Evolutionary conservation across 1,140 invertebrate genomes (phyloP).

Genomic region (Aradophagus sp.): DNA sequence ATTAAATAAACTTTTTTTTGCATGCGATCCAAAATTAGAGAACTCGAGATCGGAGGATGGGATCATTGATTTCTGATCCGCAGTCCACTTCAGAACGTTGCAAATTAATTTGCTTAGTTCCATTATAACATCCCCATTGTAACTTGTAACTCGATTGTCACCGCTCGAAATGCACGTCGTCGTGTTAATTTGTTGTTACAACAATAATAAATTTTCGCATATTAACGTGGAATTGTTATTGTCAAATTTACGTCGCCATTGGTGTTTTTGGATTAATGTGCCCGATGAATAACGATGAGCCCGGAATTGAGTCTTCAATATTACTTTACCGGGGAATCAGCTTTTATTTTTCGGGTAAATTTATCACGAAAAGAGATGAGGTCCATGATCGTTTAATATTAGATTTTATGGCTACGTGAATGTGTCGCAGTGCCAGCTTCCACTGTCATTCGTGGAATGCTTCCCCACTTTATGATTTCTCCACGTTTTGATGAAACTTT

Average conservation of each 20-base stretch:
- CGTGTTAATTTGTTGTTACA: no score
- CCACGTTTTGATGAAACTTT: conserved; percentile 24
- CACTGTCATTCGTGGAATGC: conserved; percentile 39
- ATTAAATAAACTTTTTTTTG: conserved; percentile 9
- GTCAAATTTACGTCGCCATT: no score
- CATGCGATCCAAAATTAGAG: conserved; percentile 10
- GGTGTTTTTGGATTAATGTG: no score
- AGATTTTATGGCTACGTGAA: conserved; percentile 36
- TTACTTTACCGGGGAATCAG: not conserved
- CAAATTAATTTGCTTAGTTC: conserved; percentile 11
- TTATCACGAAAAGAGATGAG: conserved; percentile 25
- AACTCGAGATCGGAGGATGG: not conserved
- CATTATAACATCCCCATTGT: conserved; percentile 13
- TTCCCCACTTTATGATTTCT: conserved; percentile 28
- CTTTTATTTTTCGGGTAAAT: conserved; percentile 9
- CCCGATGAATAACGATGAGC: no score
- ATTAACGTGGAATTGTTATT: no score
- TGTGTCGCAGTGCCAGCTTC: conserved; percentile 18
- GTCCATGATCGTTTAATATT: conserved; percentile 35
- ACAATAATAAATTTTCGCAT: no score
- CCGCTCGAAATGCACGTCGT: conserved; percentile 1
- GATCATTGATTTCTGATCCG: conserved; percentile 22
- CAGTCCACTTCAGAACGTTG: conserved; percentile 3
- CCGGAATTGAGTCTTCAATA: no score
- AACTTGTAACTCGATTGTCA: conserved; percentile 21